Evolutionary conservation across 2,113 vertebrate species (phyloP).

Genomic region (Colinus virginianus): DNA sequence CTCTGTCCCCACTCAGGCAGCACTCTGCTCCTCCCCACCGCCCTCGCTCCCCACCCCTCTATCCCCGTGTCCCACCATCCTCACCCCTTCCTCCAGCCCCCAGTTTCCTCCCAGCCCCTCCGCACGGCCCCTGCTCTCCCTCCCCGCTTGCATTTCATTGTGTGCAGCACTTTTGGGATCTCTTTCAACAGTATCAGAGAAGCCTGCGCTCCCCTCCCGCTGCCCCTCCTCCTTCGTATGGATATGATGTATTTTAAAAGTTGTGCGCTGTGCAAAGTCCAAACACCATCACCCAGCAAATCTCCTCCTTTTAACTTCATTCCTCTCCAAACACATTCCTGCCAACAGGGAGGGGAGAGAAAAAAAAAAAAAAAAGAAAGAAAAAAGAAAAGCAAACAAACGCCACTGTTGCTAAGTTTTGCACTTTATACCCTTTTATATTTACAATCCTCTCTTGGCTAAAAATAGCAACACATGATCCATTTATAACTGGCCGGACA

Average conservation of each 20-base stretch:
- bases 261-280: conserved; percentile 47
- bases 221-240: not conserved
- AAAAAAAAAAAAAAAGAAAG: too few species aligned
- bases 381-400: conserved; percentile 51
- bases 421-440: conserved; percentile 73
- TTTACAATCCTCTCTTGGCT: conserved; percentile 69
- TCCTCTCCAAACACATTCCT: conserved; percentile 57
- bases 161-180: not conserved
- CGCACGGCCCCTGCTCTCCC: not conserved
- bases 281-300: not conserved
- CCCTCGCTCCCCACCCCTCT: not conserved
- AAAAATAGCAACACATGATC: conserved; percentile 73
- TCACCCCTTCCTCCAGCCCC: not conserved
- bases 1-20: conserved; percentile 48
- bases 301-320: conserved; percentile 27
- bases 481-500: conserved; percentile 67
- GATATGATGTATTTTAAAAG: not conserved
- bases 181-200: not conserved
- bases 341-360: not conserved
- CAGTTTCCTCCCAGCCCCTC: not conserved
- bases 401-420: conserved; percentile 68
- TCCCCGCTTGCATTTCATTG: not conserved
- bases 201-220: not conserved
- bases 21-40: not conserved
- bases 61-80: not conserved